Evolutionary conservation across 2,113 vertebrate genomes (phyloP).

Genomic region (Tetrax tetrax): DNA sequence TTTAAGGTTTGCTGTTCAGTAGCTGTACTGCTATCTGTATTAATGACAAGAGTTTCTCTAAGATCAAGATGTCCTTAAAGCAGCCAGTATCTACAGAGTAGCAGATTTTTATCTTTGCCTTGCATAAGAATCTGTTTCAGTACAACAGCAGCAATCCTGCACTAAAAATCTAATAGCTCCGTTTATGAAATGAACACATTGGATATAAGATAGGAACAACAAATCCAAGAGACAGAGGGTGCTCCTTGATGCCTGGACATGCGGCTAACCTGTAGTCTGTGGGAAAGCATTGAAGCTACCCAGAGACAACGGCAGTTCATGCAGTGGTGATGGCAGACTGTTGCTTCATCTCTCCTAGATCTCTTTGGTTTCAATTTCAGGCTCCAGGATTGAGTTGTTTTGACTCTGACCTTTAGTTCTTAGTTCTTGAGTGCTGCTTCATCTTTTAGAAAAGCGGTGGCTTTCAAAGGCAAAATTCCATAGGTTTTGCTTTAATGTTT

Average conservation of each 20-base stretch:
- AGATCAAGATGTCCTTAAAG: not conserved
- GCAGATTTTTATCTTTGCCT: not conserved
- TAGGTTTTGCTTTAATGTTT: not conserved
- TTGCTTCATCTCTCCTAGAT: not conserved
- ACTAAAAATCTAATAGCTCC: not conserved
- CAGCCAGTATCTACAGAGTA: not conserved
- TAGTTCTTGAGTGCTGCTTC: not conserved
- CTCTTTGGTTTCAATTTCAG: not conserved
- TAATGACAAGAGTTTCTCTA: not conserved
- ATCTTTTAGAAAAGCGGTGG: not conserved
- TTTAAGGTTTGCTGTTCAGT: not conserved
- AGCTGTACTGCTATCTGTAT: not conserved
- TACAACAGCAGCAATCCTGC: not conserved
- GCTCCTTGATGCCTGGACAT: not conserved
- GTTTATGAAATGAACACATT: not conserved
- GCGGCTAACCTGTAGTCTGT: not conserved
- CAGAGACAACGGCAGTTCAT: not conserved
- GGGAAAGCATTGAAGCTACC: not conserved
- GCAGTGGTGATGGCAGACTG: not conserved
- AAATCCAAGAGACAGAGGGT: not conserved
- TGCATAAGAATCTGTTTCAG: not conserved
- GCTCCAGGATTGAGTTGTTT: not conserved
- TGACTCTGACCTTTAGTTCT: not conserved
- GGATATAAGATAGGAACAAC: not conserved
- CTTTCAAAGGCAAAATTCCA: not conserved